Percentiles rank a stretch among this genome's conserved stretches.
phyloP scores from a whole-genome alignment of 2,888 invertebrate species.

The Callinectes sapidus region DNA sequence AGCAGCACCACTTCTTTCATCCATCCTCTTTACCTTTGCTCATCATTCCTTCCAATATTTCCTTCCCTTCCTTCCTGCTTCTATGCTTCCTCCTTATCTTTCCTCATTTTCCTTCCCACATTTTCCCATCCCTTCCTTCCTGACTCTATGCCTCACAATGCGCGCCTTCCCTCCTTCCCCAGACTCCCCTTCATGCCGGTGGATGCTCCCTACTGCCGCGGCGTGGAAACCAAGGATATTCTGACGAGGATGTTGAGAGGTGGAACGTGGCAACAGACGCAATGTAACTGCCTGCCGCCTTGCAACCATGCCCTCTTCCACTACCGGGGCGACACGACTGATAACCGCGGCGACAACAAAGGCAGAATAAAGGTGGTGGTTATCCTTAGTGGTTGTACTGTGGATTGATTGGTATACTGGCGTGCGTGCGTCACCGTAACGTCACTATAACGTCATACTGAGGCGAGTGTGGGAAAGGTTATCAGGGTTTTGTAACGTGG shows the following conservation, averaged over 20 bases:
- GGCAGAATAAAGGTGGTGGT: conserved; percentile 53
- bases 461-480: background rate
- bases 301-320: conserved; percentile 47
- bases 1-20: background rate
- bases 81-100: background rate
- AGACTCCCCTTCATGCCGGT: conserved; percentile 58
- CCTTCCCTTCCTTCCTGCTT: background rate
- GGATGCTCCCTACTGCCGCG: conserved; percentile 50
- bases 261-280: conserved; percentile 45
- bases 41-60: background rate
- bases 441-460: too few relatives aligned
- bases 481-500: background rate
- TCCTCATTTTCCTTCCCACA: background rate
- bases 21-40: background rate
- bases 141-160: background rate
- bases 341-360: conserved; percentile 40
- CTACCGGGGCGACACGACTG: conserved; percentile 61
- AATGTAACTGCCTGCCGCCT: conserved; percentile 45
- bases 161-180: background rate
- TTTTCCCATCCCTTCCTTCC: background rate
- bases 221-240: background rate
- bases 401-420: too few relatives aligned
- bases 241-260: background rate
- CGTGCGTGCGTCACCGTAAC: too few relatives aligned
- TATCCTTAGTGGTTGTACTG: too few relatives aligned